Evolutionary conservation across 2,797 vertebrate species (phyloP).

Genomic region (Typhlichthys eigenmanni): DNA sequence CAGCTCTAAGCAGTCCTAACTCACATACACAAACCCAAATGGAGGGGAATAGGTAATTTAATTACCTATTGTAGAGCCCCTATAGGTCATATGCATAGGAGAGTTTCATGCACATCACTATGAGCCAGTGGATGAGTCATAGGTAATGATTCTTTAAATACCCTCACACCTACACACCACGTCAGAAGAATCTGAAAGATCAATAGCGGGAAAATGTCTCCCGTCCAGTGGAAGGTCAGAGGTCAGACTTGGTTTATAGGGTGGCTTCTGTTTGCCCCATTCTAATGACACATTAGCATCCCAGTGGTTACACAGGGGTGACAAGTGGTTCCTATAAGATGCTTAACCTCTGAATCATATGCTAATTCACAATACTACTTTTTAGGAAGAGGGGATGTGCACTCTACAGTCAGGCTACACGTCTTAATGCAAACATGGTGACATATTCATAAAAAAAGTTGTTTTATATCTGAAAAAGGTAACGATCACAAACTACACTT

Average conservation of each 20-base stretch:
- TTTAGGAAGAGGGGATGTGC: slow-evolving; percentile 7
- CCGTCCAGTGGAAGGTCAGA: slow-evolving; percentile 52
- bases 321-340: slow-evolving; percentile 50
- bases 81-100: slow-evolving; percentile 22
- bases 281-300: slow-evolving; percentile 47
- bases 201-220: slow-evolving; percentile 57
- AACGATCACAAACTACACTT: too few relatives aligned
- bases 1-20: slow-evolving; percentile 23
- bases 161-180: slow-evolving; percentile 68
- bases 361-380: slow-evolving; percentile 23
- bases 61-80: slow-evolving; percentile 40
- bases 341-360: slow-evolving; percentile 52
- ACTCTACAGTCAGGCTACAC: not conserved
- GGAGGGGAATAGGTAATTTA: slow-evolving; percentile 29
- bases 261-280: slow-evolving; percentile 53
- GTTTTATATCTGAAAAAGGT: too few relatives aligned
- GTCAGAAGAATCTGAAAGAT: slow-evolving; percentile 64
- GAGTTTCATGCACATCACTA: slow-evolving; percentile 59
- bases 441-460: too few relatives aligned
- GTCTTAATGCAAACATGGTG: too few relatives aligned
- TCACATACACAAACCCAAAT: slow-evolving; percentile 12
- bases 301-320: slow-evolving; percentile 47
- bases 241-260: slow-evolving; percentile 55
- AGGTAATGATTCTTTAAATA: slow-evolving; percentile 57
- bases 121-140: slow-evolving; percentile 18